These are phyloP conservation scores for Venturia canescens DNA, from an alignment of 1,140 invertebrate genomes.

Conservation along the genomic window DNA sequence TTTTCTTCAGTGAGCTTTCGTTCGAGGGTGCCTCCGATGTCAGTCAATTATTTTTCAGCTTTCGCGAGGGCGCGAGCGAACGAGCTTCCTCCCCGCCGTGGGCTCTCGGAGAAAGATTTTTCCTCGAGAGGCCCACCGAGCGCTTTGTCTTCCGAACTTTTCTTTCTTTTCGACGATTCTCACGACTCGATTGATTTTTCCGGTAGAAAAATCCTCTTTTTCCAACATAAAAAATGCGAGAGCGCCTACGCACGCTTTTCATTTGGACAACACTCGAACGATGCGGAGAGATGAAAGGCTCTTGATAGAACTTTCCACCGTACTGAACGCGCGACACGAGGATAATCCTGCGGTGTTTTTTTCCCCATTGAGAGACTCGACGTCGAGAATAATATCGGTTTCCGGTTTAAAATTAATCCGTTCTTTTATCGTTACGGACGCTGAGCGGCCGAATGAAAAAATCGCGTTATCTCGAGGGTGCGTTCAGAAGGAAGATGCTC, in stretches of 20 bases:
- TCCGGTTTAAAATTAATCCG: slow-evolving; percentile 19
- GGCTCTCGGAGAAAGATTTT: no score
- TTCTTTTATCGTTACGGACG: background rate
- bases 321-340: slow-evolving; percentile 59
- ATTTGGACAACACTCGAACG: slow-evolving; percentile 49
- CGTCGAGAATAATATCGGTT: slow-evolving; percentile 51
- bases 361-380: slow-evolving; percentile 67
- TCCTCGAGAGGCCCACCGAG: no score
- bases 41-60: no score
- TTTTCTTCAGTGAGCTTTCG: no score
- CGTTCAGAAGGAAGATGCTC: no score
- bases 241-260: no score
- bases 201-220: no score
- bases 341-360: slow-evolving; percentile 68
- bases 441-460: background rate
- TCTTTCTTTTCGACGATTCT: background rate
- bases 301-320: slow-evolving; percentile 66
- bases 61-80: no score
- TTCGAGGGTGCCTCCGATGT: no score
- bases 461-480: slow-evolving; percentile 2
- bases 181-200: slow-evolving; percentile 11
- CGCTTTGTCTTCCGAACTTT: no score
- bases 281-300: slow-evolving; percentile 55
- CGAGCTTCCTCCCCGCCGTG: no score
- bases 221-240: no score